phyloP scores from a whole-genome alignment of 2,113 vertebrate genomes.

The Hemiprocne comata region DNA sequence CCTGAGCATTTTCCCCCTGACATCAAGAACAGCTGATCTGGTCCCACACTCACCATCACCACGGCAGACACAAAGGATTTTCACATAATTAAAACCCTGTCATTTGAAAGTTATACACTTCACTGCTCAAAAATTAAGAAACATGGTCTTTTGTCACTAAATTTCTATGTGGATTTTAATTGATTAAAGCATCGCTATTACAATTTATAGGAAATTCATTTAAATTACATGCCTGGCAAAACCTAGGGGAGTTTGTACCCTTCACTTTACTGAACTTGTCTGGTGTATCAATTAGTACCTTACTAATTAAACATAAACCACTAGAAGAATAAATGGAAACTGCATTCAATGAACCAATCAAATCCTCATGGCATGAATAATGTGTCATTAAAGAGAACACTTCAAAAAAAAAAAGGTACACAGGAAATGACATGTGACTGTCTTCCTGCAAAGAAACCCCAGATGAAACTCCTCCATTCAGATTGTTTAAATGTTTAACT shows the following conservation, averaged over 20 bases:
- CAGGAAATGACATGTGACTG: neutral
- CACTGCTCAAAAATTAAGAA: neutral
- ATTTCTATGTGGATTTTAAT: neutral
- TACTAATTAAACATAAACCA: constrained; percentile 20
- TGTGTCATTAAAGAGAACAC: neutral
- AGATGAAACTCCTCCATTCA: neutral
- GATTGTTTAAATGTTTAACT: neutral
- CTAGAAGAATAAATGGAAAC: neutral
- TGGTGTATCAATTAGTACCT: neutral
- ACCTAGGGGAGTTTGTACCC: neutral
- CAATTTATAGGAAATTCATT: neutral
- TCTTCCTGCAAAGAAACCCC: neutral
- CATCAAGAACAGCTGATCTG: fast-evolving
- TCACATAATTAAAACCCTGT: neutral
- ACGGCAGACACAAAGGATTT: neutral
- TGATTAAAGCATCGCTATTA: neutral
- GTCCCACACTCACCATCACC: neutral
- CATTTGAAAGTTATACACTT: neutral
- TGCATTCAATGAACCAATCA: neutral
- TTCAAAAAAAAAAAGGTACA: neutral
- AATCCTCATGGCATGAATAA: neutral
- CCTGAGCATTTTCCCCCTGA: neutral
- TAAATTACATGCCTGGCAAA: neutral
- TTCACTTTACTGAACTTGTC: constrained; percentile 6
- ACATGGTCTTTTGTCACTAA: neutral